A percentile compares a stretch with the other conserved stretches of the same genome.
Conservation (phyloP, 2,888 invertebrate genomes). For the Hemicrepidius hirtus region DNA sequence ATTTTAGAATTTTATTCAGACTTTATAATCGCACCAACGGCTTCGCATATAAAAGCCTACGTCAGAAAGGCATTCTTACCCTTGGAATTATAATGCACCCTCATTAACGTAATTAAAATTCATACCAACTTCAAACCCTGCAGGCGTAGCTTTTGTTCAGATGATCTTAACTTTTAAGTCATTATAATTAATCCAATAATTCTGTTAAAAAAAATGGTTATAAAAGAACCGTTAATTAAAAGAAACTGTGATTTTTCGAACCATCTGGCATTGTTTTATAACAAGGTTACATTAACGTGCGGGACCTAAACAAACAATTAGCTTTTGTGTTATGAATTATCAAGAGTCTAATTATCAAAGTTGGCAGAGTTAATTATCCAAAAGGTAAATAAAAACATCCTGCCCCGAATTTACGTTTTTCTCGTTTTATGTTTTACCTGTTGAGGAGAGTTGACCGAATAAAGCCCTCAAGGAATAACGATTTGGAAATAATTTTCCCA, state of each 20-base stretch:
- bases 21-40: not conserved
- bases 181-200: conserved; percentile 10
- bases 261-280: no score
- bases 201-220: not conserved
- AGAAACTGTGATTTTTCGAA: not conserved
- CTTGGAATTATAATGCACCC: conserved; percentile 2
- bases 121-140: conserved; percentile 25
- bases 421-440: no score
- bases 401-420: not conserved
- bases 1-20: not conserved
- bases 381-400: conserved; percentile 1
- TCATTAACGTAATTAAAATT: conserved; percentile 43
- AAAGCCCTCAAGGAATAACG: no score
- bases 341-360: conserved; percentile 13
- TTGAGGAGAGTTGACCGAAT: no score
- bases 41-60: not conserved
- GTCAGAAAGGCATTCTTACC: not conserved
- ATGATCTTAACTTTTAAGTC: conserved; percentile 11
- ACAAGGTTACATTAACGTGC: no score
- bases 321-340: conserved; percentile 13
- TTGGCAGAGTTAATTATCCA: conserved; percentile 17
- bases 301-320: conserved; percentile 26
- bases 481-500: no score
- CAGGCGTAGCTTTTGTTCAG: conserved; percentile 31
- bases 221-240: not conserved